Evolutionary conservation across 1,140 invertebrate genomes (phyloP), one percentile per base, ranked within the genome.

Genomic region (Solen grandis): DNA sequence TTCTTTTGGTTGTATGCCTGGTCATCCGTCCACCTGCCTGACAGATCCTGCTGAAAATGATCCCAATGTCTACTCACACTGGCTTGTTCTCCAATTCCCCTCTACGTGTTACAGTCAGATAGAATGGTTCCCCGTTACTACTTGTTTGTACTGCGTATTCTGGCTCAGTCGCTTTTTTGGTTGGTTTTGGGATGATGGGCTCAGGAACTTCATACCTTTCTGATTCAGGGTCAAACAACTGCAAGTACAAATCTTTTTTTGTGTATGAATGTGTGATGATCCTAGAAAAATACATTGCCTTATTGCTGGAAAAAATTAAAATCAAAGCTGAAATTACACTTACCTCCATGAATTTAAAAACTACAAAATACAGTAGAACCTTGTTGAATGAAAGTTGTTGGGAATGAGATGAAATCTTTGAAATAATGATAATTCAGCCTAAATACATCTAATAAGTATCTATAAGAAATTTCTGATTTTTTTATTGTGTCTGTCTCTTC

Each of bases 151-250:
- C 79, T 52, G 8, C n/a, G 72, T 86, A 87, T 16, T 25, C 29
- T 27, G 73, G 41, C 36, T 62, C 31, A 14, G 29, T 29, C 13
- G 76, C 72, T 54, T 52, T 63, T 14, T 80, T 74, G 1, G 59
- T 36, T 16, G 69, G 54, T 29, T n/a, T 46, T 16, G 86, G 83
- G 36, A 77, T 77, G 8, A 38, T 14, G n/a, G n/a, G n/a, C 0
- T 86, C n/a, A 0, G 86, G 86, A 35, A 87, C 82, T 66, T 87
- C 85, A 80, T 80, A 87, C 60, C 86, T 78, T 2, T 33, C 38
- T 1, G 59, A 46, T 1, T 62, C 38, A 3, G 81, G 73, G 74
- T 87, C 81, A 83, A 69, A 84, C 65, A 87, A 84, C 86, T 86
- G 55, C 19, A 65, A 70, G 59, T n/a, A n/a, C n/a, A 27, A 3